Evolutionary conservation across 2,113 vertebrate species (phyloP).

Genomic region (Chaenogobius annularis): DNA sequence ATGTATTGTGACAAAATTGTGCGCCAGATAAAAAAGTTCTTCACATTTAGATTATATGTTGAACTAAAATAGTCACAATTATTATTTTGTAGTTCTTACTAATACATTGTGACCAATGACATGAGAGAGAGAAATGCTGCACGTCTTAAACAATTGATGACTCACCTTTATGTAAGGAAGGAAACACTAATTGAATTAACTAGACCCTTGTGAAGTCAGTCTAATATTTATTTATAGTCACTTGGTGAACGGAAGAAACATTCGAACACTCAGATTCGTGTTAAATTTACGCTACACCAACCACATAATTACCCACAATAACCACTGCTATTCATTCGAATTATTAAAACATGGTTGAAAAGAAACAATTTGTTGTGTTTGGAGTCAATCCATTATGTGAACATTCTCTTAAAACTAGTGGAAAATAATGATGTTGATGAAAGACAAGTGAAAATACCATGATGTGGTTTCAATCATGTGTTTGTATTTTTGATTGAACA

Average conservation of each 20-base stretch:
- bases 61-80: too few relatives aligned
- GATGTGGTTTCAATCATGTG: neutral
- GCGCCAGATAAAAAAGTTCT: too few relatives aligned
- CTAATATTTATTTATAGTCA: slow-evolving; percentile 2
- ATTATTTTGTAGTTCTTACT: too few relatives aligned
- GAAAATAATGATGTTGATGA: neutral
- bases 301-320: slow-evolving; percentile 47
- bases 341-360: neutral
- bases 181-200: slow-evolving; percentile 1
- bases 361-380: neutral
- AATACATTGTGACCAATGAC: neutral
- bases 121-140: neutral
- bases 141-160: neutral
- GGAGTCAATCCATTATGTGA: neutral
- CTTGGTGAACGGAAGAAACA: neutral
- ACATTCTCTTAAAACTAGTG: neutral
- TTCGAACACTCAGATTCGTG: slow-evolving; percentile 20
- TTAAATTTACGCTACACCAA: slow-evolving; percentile 27
- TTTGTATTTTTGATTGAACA: neutral
- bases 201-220: slow-evolving; percentile 4
- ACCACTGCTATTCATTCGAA: neutral
- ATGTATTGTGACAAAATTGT: too few relatives aligned
- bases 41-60: too few relatives aligned
- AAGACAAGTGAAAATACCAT: neutral
- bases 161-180: neutral